These are phyloP conservation scores for Hozukius guyotensis DNA, from an alignment of 2,797 vertebrate genomes.

Conservation along the genomic window DNA sequence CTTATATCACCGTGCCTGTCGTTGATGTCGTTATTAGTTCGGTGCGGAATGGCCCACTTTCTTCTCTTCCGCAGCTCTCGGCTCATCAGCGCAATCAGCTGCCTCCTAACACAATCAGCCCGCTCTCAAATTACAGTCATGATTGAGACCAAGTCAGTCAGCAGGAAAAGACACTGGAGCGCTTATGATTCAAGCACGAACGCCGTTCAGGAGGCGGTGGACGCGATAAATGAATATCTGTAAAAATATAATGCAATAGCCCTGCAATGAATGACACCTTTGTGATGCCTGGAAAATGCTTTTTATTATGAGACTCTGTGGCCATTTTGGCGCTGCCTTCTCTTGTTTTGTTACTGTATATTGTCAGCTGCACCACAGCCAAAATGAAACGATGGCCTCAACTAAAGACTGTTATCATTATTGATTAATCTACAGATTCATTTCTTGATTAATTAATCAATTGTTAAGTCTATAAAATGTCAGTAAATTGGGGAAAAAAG, in stretches of 20 bases:
- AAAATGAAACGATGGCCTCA: background rate
- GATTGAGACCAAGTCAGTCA: slow-evolving; percentile 60
- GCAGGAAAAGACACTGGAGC: slow-evolving; percentile 38
- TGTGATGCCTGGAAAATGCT: background rate
- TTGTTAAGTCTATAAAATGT: background rate
- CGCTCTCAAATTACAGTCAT: slow-evolving; percentile 68
- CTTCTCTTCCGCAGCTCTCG: slow-evolving; percentile 56
- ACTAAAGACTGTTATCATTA: background rate
- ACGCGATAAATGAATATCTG: slow-evolving; percentile 30
- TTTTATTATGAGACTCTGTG: background rate
- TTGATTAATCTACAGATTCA: background rate
- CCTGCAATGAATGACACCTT: background rate
- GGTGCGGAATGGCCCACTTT: slow-evolving; percentile 61
- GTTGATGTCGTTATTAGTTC: slow-evolving; percentile 57
- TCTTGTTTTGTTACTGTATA: background rate
- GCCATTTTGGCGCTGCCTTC: background rate
- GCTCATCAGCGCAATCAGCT: slow-evolving; percentile 73
- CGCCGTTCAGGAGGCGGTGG: slow-evolving; percentile 19
- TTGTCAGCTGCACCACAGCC: background rate
- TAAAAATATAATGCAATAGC: slow-evolving; percentile 19
- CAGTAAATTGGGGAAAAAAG: background rate
- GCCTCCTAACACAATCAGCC: slow-evolving; percentile 69
- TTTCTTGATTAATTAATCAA: background rate
- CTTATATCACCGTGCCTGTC: slow-evolving; percentile 36
- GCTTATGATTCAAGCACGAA: slow-evolving; percentile 45